phyloP scores from a whole-genome alignment of 2,113 vertebrate species.

The Oxyruncus cristatus region DNA sequence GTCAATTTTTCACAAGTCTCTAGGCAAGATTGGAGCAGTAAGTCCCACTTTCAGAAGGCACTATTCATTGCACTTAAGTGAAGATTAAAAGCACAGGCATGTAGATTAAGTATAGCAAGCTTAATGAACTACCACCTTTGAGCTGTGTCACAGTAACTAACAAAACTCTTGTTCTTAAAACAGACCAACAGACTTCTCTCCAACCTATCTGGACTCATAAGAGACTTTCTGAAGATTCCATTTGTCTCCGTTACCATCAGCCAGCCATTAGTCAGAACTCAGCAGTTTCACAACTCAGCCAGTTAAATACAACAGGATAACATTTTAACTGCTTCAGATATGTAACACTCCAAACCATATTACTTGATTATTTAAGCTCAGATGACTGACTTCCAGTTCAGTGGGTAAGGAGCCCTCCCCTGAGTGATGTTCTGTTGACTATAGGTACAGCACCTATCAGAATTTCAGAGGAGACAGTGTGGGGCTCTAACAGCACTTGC shows the following conservation, averaged over 20 bases:
- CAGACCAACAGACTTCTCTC: neutral
- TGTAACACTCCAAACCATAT: neutral
- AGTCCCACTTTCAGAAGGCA: neutral
- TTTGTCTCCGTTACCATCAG: neutral
- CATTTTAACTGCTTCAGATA: neutral
- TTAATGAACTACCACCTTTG: neutral
- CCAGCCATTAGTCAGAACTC: neutral
- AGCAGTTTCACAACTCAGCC: neutral
- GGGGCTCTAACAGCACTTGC: neutral
- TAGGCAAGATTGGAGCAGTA: neutral
- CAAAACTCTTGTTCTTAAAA: neutral
- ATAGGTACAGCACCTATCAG: neutral
- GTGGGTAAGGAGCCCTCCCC: neutral
- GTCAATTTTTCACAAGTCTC: neutral
- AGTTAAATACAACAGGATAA: neutral
- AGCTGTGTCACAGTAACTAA: neutral
- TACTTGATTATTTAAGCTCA: neutral
- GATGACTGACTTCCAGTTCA: accelerated
- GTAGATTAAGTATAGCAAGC: neutral
- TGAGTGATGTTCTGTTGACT: neutral
- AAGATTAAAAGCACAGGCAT: neutral
- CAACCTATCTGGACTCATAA: neutral
- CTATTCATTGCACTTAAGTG: neutral
- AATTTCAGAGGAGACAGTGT: neutral
- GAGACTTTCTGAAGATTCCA: neutral